phyloP scores from a whole-genome alignment of 2,113 vertebrate genomes.

The Tinamus guttatus region DNA sequence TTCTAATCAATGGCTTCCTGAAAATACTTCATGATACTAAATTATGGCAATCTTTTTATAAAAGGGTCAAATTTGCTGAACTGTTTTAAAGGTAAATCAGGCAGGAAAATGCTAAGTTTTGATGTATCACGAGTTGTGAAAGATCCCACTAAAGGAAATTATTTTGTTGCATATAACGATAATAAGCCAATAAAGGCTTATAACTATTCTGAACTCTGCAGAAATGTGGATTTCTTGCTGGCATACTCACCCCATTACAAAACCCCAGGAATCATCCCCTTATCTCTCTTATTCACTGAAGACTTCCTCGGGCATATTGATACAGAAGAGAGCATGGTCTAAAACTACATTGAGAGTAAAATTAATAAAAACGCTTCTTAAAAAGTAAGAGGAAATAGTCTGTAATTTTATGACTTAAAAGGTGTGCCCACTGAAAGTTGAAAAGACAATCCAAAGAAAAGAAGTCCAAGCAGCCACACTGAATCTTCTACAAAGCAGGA shows the following conservation, averaged over 20 bases:
- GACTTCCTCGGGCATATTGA: background rate
- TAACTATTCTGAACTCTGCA: background rate
- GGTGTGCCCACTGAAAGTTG: background rate
- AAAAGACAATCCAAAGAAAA: background rate
- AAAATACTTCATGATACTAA: constrained; percentile 66
- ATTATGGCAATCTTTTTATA: constrained; percentile 61
- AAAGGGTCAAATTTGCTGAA: constrained; percentile 41
- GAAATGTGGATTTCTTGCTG: background rate
- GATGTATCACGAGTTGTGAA: constrained; percentile 59
- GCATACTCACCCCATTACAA: background rate
- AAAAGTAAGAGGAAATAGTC: background rate
- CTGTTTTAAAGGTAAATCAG: constrained; percentile 30
- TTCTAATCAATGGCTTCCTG: background rate
- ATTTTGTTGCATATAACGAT: constrained; percentile 53
- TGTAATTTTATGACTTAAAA: background rate
- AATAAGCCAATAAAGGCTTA: background rate
- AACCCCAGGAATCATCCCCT: background rate
- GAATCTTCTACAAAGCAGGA: background rate
- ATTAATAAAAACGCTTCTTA: background rate
- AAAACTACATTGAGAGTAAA: background rate
- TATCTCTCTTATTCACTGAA: background rate
- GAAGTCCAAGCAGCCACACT: background rate
- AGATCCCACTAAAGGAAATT: constrained; percentile 65
- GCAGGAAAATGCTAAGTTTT: constrained; percentile 50
- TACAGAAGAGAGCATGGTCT: background rate